These are phyloP conservation scores for Microchrysa polita DNA, from an alignment of 2,888 invertebrate genomes.

Conservation along the genomic window DNA sequence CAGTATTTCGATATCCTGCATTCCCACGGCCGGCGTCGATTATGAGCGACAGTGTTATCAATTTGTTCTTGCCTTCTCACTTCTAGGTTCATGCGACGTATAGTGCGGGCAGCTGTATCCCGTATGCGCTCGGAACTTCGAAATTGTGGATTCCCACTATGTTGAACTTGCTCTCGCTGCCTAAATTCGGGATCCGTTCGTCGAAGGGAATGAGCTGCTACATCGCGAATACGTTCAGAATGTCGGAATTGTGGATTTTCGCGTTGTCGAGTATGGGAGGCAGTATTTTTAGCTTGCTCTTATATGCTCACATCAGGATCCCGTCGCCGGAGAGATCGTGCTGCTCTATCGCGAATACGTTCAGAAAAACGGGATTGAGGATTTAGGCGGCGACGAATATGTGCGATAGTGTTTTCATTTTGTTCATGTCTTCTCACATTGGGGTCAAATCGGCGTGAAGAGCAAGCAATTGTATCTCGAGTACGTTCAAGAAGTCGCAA, in stretches of 20 bases:
- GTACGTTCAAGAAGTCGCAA: not conserved
- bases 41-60: too few species aligned
- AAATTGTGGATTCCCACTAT: too few species aligned
- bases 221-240: too few species aligned
- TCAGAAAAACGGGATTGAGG: not conserved
- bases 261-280: too few species aligned
- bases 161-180: not conserved
- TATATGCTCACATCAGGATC: not conserved
- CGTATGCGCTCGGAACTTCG: too few species aligned
- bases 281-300: not conserved
- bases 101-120: not conserved
- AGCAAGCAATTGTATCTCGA: not conserved
- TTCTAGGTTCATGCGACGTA: not conserved
- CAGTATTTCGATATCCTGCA: too few species aligned
- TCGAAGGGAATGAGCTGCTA: too few species aligned
- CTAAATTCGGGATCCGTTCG: not conserved
- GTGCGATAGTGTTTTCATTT: not conserved
- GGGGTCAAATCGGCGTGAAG: not conserved
- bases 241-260: too few species aligned
- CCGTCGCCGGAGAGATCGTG: not conserved
- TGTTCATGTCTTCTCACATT: not conserved
- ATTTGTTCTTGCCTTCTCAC: not conserved
- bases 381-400: not conserved
- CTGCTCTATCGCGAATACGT: not conserved
- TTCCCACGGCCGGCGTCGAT: too few species aligned